Base-by-base conservation (phyloP, 2,113 vertebrate species). In the Pristiophorus japonicus region DNA sequence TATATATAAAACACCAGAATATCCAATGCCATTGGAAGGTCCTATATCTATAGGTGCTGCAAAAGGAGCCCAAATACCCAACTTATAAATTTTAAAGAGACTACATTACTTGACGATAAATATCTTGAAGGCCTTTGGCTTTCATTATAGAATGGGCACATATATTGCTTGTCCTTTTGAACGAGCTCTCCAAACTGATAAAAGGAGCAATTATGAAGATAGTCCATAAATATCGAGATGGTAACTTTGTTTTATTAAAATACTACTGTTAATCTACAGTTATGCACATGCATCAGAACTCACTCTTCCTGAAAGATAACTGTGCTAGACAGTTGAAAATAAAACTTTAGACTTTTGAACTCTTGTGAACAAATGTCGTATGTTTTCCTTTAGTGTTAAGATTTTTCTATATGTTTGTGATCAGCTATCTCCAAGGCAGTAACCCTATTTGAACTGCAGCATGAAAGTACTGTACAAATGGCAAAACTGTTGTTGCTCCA, bases 171-270 rank as follows among this genome's bases (percentile, higher is more conserved):
- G 95, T 96, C 95, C 70, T 51, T 47, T 81, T 95, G 95, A 91
- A 95, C 95, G n/a, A 73, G 66, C 95, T 78, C 47, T 81, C 95
- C 95, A 42, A 81, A 63, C 34, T 42, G 14, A 47, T 62, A 81
- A 73, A 62, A 65, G 20, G 45, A 51, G 38, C 34, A 92, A 45
- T 88, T 95, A 75, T 30, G 42, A 95, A 5, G 70, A 4, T 95
- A 78, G n/a, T n/a, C n/a, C n/a, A n/a, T n/a, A n/a, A n/a, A n/a
- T n/a, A n/a, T n/a, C n/a, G n/a, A n/a, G n/a, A n/a, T n/a, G n/a
- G n/a, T n/a, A n/a, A n/a, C n/a, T n/a, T n/a, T n/a, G n/a, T n/a
- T 96, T 96, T 95, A 96, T 96, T 96, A 96, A 96, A 96, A 96
- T 96, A 95, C 63, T 67, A 85, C 95, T 95, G 63, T 75, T 75